Base-by-base conservation (phyloP, 2,113 vertebrate genomes). In the Xenopus laevis region DNA sequence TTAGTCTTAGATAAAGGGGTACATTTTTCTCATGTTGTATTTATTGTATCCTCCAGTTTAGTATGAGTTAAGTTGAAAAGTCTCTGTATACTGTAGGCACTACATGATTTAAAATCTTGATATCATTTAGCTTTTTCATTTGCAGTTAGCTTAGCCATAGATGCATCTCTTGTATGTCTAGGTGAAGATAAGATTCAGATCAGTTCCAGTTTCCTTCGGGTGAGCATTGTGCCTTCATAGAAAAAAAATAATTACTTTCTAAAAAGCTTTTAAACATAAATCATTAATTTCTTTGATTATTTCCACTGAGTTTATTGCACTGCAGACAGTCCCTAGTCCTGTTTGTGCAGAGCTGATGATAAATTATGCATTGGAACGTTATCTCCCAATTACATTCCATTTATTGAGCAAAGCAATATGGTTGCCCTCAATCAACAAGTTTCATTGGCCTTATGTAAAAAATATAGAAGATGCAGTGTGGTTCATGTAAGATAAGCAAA, bases 321-420 rank as follows among this genome's bases (percentile, higher is more conserved):
- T 21, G 65, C 23, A 61, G 44, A 68, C 47, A 11, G 30, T 52
- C 23, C 33, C 58, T 11, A n/a, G 27, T 18, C 23, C 23, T 68
- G 73, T 55, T 69, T 68, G 45, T 55, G 57, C 65, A 68, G 58
- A 69, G 52, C 47, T 62, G 23, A 68, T 62, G 65, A 69, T 69
- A 75, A 68, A 63, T 75, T 75, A 75, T 75, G 66, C 73, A 75
- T 69, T 75, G 73, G 66, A 75, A 75, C 58, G 68, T 75, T 75
- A 75, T 75, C 73, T 75, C 27, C 58, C 45, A 68, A 69, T 76
- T 68, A 76, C 73, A 68, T 76, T 76, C 73, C 73, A 76, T 58
- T 76, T 76, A 76, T 76, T 76, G 68, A 45, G 73, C 58, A 69
- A 62, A 33, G 65, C 72, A 74, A 61, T 74, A 63, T 52, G 21